A percentile compares a stretch with the other conserved stretches of the same genome.
These are phyloP conservation scores for Ara ararauna DNA, from an alignment of 2,797 vertebrate species.

Conservation along the genomic window DNA sequence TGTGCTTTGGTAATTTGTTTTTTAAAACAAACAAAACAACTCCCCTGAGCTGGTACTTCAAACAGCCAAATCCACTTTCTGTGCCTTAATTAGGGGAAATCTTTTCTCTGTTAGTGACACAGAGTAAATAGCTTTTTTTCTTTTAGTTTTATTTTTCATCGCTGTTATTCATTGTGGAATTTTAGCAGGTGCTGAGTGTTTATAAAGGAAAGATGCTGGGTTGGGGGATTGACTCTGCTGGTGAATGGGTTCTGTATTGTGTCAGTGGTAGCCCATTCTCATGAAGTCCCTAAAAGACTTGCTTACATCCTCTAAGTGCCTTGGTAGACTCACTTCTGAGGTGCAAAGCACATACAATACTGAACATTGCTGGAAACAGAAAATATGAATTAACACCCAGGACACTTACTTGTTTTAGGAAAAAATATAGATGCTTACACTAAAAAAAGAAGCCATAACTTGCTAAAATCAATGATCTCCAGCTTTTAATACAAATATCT, in stretches of 20 bases:
- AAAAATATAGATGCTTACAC: conserved; percentile 40
- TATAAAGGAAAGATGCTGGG: conserved; percentile 41
- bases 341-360: conserved; percentile 78
- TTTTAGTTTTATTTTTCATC: background rate
- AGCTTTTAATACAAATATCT: conserved; percentile 77
- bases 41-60: conserved; percentile 53
- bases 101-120: conserved; percentile 68
- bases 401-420: conserved; percentile 75
- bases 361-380: conserved; percentile 75
- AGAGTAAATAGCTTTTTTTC: conserved; percentile 38
- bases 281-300: conserved; percentile 73
- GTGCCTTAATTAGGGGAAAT: conserved; percentile 67
- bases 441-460: conserved; percentile 72
- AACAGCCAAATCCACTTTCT: conserved; percentile 72
- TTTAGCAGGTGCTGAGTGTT: conserved; percentile 66
- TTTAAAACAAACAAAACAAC: conserved; percentile 25
- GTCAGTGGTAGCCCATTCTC: conserved; percentile 70
- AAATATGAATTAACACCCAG: conserved; percentile 69
- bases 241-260: conserved; percentile 71
- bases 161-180: conserved; percentile 56
- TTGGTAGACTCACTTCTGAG: conserved; percentile 80
- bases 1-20: conserved; percentile 43
- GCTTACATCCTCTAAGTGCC: conserved; percentile 79
- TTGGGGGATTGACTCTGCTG: conserved; percentile 61
- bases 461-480: conserved; percentile 75